phyloP scores from a whole-genome alignment of 2,113 vertebrate genomes.

The Sigmodon hispidus region DNA sequence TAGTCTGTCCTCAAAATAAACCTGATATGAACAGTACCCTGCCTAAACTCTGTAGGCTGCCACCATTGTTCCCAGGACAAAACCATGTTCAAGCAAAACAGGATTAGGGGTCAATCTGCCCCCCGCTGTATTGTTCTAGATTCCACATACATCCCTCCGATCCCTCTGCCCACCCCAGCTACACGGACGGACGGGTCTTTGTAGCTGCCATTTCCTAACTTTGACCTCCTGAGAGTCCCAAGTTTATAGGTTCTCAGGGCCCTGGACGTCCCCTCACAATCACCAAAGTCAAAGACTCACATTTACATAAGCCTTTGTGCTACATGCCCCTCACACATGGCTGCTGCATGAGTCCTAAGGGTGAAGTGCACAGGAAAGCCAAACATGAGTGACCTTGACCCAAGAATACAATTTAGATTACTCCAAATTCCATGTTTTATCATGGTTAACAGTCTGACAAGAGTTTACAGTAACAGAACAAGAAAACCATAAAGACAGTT shows the following conservation, averaged over 20 bases:
- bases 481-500: not conserved
- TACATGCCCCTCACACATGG: not conserved
- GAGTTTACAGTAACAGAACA: not conserved
- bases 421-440: no score
- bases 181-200: not conserved
- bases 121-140: no score
- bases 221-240: not conserved
- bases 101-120: not conserved
- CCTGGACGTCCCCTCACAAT: not conserved
- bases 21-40: not conserved
- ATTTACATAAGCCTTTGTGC: not conserved
- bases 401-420: not conserved
- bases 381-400: not conserved
- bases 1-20: not conserved
- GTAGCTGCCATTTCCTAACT: not conserved
- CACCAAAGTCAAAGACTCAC: not conserved
- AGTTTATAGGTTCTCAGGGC: not conserved
- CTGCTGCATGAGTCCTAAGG: not conserved
- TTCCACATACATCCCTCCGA: no score
- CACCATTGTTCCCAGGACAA: not conserved
- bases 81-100: not conserved
- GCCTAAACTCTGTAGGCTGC: not conserved
- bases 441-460: not conserved
- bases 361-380: not conserved
- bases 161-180: not conserved